These are phyloP conservation scores for Batillaria attramentaria DNA, from an alignment of 1,140 invertebrate genomes.

Conservation along the genomic window DNA sequence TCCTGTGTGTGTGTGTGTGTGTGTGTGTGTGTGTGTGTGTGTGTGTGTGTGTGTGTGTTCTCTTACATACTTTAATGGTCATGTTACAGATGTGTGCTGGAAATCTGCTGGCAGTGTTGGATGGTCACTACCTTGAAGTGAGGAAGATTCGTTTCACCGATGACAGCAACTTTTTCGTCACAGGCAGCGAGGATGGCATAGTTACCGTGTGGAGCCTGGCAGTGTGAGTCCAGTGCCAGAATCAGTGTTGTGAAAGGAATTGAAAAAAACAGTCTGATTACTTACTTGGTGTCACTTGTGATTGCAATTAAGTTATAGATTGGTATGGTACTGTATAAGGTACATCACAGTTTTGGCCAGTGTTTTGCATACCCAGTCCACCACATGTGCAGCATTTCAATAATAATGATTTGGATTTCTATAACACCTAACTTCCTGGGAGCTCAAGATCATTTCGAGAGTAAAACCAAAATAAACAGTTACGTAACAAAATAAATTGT, in stretches of 20 bases:
- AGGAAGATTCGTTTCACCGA: conserved; percentile 81
- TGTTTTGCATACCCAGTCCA: neutral
- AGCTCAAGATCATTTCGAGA: too few species aligned
- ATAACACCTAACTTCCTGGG: too few species aligned
- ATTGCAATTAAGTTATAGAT: conserved; percentile 4
- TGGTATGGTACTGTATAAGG: neutral
- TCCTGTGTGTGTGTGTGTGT: neutral
- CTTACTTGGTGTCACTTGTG: too few species aligned
- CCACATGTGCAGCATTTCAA: too few species aligned
- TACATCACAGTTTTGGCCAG: neutral
- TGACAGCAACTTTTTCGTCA: conserved; percentile 82
- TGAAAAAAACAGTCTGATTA: too few species aligned
- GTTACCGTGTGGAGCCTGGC: conserved; percentile 83
- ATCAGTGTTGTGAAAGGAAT: too few species aligned
- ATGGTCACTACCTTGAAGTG: conserved; percentile 86
- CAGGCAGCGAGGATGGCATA: conserved; percentile 87
- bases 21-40: neutral
- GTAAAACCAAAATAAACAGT: too few species aligned
- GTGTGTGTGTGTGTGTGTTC: neutral
- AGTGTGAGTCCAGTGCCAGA: conserved; percentile 70
- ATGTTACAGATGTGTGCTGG: conserved; percentile 79
- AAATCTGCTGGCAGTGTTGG: conserved; percentile 80
- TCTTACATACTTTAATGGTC: neutral
- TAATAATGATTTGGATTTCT: too few species aligned
- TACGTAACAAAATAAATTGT: neutral